Base-by-base conservation (phyloP, 1,140 invertebrate species). In the Berghia stephanieae region DNA sequence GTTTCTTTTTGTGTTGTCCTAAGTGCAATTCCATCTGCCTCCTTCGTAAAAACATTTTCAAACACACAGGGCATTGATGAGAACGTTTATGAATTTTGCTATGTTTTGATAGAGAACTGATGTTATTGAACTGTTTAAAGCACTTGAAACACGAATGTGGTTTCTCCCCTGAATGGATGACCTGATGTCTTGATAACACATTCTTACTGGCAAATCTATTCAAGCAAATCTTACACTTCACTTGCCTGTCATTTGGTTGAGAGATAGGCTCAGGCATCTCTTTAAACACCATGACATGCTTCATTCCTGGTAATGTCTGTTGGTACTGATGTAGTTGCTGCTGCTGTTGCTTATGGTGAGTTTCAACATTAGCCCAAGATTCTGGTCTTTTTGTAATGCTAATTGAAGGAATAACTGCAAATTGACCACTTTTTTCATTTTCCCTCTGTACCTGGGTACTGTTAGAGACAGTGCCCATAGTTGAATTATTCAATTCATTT, bases 31-130 rank as follows among this genome's bases (percentile, higher is more conserved):
- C 21, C 2, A 76, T 60, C 43, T 76, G 74, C 31, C 43, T 36
- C 63, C 43, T 66, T 34, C 52, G 40, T 36, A 67, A n/a, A n/a
- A 46, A 76, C 63, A 68, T 66, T 5, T 44, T 10, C 60, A 67
- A 63, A 31, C 74, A 76, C 10, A 76, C 44, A 34, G 74, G 74
- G 52, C 74, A 76, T 2, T 43, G 63, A 43, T 76, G 74, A 36
- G 67, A 63, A 2, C 74, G 57, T 36, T 68, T 66, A 36, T 76
- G 74, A 42, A 66, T 76, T 3, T 67, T 21, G 21, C 18, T 5
- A 34, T 76, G 74, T 34, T 68, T 76, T 31, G 60, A 42, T 18
- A 67, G 34, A 43, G 74, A 76, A 63, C 74, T 68, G 21, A 68
- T 18, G 27, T 68, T 44, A 68, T 46, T 76, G 43, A 76, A 76